Evolutionary conservation across 2,888 invertebrate genomes (phyloP).

Genomic region (Campoplex nolae): DNA sequence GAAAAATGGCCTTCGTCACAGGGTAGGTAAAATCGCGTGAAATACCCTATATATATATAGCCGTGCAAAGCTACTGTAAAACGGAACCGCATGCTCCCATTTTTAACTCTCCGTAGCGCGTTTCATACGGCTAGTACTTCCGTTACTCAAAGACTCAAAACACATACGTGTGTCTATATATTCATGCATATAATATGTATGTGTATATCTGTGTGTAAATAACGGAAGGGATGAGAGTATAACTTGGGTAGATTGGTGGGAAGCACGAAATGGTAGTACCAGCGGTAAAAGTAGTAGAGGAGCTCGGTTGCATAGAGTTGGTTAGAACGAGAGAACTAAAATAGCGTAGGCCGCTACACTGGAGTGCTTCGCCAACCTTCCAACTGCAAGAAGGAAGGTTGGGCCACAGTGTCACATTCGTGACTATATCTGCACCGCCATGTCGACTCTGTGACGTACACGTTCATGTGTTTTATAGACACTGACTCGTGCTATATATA

Average conservation of each 20-base stretch:
- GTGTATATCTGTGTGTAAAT: neutral
- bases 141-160: constrained; percentile 20
- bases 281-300: constrained; percentile 35
- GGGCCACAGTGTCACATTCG: constrained; percentile 66
- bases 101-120: constrained; percentile 56
- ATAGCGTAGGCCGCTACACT: constrained; percentile 5
- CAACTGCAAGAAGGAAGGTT: constrained; percentile 43
- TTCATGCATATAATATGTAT: neutral
- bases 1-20: too few species aligned
- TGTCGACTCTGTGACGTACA: constrained; percentile 56
- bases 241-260: constrained; percentile 52
- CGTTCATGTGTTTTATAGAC: neutral
- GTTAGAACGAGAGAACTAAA: constrained; percentile 24
- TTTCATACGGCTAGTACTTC: constrained; percentile 52
- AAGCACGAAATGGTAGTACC: constrained; percentile 51
- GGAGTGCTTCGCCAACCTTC: constrained; percentile 29
- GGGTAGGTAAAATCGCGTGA: too few species aligned
- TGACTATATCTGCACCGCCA: constrained; percentile 64
- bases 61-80: constrained; percentile 49
- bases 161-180: neutral
- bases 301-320: constrained; percentile 43
- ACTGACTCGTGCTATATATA: neutral
- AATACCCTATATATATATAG: constrained; percentile 32
- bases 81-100: constrained; percentile 59
- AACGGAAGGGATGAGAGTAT: constrained; percentile 51